Base-by-base conservation (phyloP, 2,797 vertebrate species). In the Martes flavigula region DNA sequence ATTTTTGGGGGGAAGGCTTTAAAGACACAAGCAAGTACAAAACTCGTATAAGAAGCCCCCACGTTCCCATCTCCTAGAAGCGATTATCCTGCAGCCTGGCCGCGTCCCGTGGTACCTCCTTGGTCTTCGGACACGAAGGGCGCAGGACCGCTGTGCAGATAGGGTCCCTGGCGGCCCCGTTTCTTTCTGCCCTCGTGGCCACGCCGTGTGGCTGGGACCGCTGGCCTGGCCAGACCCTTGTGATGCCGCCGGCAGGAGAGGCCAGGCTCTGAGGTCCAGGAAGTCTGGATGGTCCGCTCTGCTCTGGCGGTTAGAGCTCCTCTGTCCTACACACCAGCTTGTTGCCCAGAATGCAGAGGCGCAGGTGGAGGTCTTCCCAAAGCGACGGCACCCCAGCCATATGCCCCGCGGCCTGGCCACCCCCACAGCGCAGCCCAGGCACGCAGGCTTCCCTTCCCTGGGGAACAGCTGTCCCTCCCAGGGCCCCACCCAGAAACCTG, bases 401-500 rank as follows among this genome's bases (percentile, higher is more conserved):
- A 38, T n/a, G 8, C 11, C 51, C 12, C 3, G 9, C 2, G 7
- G 46, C n/a, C 66, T 35, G 25, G 20, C 14, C 18, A 6, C 30
- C 1, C 30, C 1, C 2, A 2, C 7, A 1, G 30, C 1, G 1
- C 43, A 18, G 27, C 3, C 40, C 20, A 25, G 70, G 38, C 0
- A 1, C 13, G 38, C 70, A 27, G 43, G 32, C 15, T 18, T 13
- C 58, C 43, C 21, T 5, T 4, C 21, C 14, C 23, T 0, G 7
- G 58, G 58, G 3, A 3, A 4, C 30, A 1, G 3, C 48, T 12
- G 1, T 43, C 30, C 32, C 30, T 18, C 7, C 18, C 35, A 10
- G n/a, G 1, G 4, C 10, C 23, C 12, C 60, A 14, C 11, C 60
- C 5, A 1, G 60, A 62, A 62, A 13, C 27, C 60, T 13, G 27